These are phyloP conservation scores for Lophotis ruficrista DNA, from an alignment of 2,113 vertebrate species.

Conservation along the genomic window DNA sequence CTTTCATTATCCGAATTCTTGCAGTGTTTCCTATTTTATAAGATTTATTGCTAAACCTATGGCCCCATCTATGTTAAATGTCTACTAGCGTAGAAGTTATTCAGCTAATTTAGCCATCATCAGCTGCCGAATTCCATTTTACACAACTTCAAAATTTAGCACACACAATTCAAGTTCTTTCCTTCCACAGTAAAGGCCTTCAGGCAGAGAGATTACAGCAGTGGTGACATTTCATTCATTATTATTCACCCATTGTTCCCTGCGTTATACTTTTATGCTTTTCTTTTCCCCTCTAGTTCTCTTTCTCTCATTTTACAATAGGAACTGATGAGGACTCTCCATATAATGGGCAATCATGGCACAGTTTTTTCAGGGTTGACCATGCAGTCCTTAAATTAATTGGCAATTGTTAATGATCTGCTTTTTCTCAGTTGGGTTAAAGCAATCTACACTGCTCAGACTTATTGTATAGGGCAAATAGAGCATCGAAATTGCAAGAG, in stretches of 20 bases:
- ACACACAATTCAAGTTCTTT: background rate
- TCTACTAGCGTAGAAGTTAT: background rate
- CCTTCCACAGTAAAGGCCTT: background rate
- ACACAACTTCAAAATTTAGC: constrained; percentile 10
- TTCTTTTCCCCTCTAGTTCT: background rate
- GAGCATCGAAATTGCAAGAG: background rate
- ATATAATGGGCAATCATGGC: constrained; percentile 6
- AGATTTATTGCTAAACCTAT: background rate
- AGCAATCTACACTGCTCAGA: background rate
- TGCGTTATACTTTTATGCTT: background rate
- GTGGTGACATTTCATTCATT: constrained; percentile 40
- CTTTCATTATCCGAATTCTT: background rate
- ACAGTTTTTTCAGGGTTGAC: background rate
- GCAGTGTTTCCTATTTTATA: background rate
- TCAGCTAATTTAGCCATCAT: constrained; percentile 32
- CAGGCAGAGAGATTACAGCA: background rate
- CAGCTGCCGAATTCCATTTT: constrained; percentile 32
- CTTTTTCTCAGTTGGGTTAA: constrained; percentile 15
- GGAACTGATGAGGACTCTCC: constrained; percentile 11
- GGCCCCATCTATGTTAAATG: background rate
- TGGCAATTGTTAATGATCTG: constrained; percentile 36
- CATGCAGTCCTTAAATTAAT: constrained; percentile 20
- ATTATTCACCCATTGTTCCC: background rate
- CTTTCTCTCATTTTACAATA: background rate
- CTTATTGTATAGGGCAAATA: constrained; percentile 33